Base-by-base conservation (phyloP, 1,140 invertebrate species). In the Brachionus sp. region DNA sequence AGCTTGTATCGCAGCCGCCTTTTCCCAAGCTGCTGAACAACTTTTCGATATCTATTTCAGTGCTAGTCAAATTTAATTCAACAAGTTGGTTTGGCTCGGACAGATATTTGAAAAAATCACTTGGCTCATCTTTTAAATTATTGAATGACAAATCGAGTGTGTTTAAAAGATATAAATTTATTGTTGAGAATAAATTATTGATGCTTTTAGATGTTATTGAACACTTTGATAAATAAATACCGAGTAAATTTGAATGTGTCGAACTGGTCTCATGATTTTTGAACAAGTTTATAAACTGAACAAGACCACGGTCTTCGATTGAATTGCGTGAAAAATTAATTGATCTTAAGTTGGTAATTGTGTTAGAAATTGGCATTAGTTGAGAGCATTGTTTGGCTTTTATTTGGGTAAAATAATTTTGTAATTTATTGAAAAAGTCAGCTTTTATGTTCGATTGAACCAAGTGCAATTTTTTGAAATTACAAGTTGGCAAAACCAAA, bases 401-500 rank as follows among this genome's bases (percentile, higher is more conserved):
- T 75, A 46, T 10, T 62, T 25, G 29, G 9, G 4, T 12, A 10
- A 80, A 80, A 42, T 19, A 37, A 16, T 57, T 57, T 42, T 62
- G 77, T 33, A 80, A 23, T 62, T 80, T 80, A 25, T 80, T 57
- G n/a, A 80, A 39, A 66, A 80, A 80, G 12, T 80, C 77, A 9
- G 46, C 19, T 62, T 80, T 80, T 62, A 80, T 42, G n/a, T 33
- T 80, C 6, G 77, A 80, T 39, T 80, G 77, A 62, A 80, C 16
- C 4, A 80, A 37, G 10, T n/a, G 13, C 19, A 80, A 23, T n/a
- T 42, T 62, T 66, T 80, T 80, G 10, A 80, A 33, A 19, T 66
- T 57, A 80, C 77, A 57, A 16, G 46, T 66, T 5, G 77, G 77
- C 12, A 80, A 19, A 10, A 62, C 39, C n/a, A 80, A 42, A 33